Base-by-base conservation (phyloP, 2,888 invertebrate genomes). In the Acleris holmiana region DNA sequence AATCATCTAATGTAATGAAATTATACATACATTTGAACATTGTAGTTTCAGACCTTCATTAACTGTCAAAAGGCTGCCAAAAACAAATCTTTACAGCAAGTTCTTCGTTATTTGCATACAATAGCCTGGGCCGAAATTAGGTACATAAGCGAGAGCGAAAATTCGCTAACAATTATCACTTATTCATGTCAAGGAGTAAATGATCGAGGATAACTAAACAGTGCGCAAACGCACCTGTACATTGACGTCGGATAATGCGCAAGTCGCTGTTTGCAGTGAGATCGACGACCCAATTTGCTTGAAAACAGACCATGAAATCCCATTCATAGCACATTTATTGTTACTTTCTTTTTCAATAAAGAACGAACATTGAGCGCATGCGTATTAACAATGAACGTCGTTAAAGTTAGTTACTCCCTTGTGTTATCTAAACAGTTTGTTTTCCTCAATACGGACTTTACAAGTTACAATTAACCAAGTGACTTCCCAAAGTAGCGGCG, bases 151-250 rank as follows among this genome's bases (percentile, higher is more conserved):
- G 46, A 66, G 56, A 51, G 50, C 61, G 41, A 57, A 67, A 67
- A 65, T 67, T 67, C 57, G 67, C 67, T 50, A 61, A 60, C 68
- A 66, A 75, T 76, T 74, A 59, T 57, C 71, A 71, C 67, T 60
- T 73, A 82, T 78, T 76, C 67, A 79, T 82, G 85, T 84, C 85
- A 85, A 84, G 84, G 84, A 78, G 72, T 77, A 76, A 72, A 76
- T 78, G 74, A 84, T 76, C 75, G 83, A 84, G 84, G 80, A 80
- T 81, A 84, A 76, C 67, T 75, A 83, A 83, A 84, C 75, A 84
- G 56, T 71, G 48, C 68, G 68, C 67, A 66, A 67, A 66, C 76
- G 75, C 79, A 76, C 77, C 73, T 82, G 77, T 69, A 66, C 71
- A 68, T 58, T 80, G 79, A 77, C 78, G 78, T 75, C 51, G 48